Percentiles rank a stretch among this genome's conserved stretches.
These are phyloP conservation scores for Marisa cornuarietis DNA, from an alignment of 1,140 invertebrate species.

Conservation along the genomic window DNA sequence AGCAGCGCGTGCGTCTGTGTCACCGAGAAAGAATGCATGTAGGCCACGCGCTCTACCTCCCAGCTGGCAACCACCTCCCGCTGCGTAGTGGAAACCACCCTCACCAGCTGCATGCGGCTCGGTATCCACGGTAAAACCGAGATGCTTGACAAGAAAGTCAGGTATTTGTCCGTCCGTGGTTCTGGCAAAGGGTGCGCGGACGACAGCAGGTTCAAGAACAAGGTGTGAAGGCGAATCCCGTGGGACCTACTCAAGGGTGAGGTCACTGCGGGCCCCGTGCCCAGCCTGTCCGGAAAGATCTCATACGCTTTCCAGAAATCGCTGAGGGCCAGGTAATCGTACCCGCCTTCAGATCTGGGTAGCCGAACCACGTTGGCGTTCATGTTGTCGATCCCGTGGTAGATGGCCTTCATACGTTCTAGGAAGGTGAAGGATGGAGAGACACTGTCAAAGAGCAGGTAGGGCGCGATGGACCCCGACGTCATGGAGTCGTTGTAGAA, in stretches of 20 bases:
- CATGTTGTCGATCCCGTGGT: constrained; percentile 56
- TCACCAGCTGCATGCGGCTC: constrained; percentile 41
- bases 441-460: constrained; percentile 50
- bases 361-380: constrained; percentile 55
- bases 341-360: constrained; percentile 21
- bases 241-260: not conserved
- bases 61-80: constrained; percentile 46
- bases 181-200: constrained; percentile 56
- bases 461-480: constrained; percentile 46
- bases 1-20: constrained; percentile 53
- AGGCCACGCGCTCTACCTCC: constrained; percentile 48
- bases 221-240: not conserved
- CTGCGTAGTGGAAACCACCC: constrained; percentile 40
- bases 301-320: constrained; percentile 59
- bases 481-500: constrained; percentile 49
- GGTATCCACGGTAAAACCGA: constrained; percentile 36
- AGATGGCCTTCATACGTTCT: constrained; percentile 41
- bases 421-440: constrained; percentile 44
- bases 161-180: constrained; percentile 35
- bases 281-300: constrained; percentile 38
- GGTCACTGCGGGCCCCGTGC: constrained; percentile 34
- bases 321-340: constrained; percentile 47
- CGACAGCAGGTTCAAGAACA: constrained; percentile 46
- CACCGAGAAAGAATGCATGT: constrained; percentile 60
- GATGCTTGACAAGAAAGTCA: constrained; percentile 51